Evolutionary conservation across 1,140 invertebrate genomes (phyloP), one percentile per base, ranked within the genome.

Genomic region (Amyelois transitella): DNA sequence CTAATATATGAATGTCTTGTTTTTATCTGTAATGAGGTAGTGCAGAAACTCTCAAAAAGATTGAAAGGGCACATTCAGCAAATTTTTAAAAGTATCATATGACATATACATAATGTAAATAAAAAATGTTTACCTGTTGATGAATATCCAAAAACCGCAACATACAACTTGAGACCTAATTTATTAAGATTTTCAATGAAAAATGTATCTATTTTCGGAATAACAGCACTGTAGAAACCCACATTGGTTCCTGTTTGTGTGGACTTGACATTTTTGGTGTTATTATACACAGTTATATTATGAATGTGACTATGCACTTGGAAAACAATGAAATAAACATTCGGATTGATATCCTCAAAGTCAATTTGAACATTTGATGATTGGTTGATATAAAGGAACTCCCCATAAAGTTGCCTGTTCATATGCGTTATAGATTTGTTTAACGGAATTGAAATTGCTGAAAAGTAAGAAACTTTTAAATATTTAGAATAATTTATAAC

Each of bases 261-360:
- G 38, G 83, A 79, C 2, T 60, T 63, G 25, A 65, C 71, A 28
- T 72, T 38, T 38, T 38, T 38, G n/a, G 32, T 69, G 57, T 82
- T 87, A 55, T 92, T 91, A 22, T 91, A 91, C 24, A 95, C 61
- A 8, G 91, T 90, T 0, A 94, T 69, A 82, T 92, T 91, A 52
- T 90, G 71, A 12, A 90, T 56, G 59, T 92, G 90, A 43, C 90
- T 88, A 69, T 95, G 94, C 12, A 90, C 89, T 91, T 95, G 93
- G 47, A 93, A 78, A 48, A 94, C 82, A 22, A 94, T 81, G 77
- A 93, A 94, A 19, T 77, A 75, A 38, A 91, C 69, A 21, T 72
- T 70, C 47, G 64, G 58, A 38, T 90, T 88, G 51, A 91, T 76
- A 72, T 91, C 83, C 7, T 55, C 66, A 44, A 93, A 82, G 38